Evolutionary conservation across 1,140 invertebrate genomes (phyloP).

Genomic region (Pseudoatta argentina): DNA sequence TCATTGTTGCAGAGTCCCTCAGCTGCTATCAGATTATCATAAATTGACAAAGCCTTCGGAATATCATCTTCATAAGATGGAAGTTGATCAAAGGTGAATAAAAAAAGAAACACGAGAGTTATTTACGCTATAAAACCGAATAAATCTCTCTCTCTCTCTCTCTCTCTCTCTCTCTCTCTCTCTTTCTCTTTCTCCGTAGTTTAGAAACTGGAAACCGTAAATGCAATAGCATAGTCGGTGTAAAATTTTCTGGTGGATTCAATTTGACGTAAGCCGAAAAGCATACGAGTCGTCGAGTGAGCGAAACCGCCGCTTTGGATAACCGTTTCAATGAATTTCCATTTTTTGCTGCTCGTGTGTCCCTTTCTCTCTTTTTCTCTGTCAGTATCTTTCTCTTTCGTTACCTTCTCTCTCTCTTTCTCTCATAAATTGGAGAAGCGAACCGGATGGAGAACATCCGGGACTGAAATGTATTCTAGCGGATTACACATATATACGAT

Average conservation of each 20-base stretch:
- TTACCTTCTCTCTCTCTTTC: background rate
- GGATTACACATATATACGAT: conserved; percentile 43
- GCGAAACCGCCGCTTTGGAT: conserved; percentile 30
- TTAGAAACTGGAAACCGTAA: background rate
- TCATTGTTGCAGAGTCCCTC: conserved; percentile 10
- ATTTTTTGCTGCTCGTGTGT: conserved; percentile 14
- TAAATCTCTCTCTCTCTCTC: background rate
- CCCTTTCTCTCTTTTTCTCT: background rate
- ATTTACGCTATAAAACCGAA: conserved; percentile 17
- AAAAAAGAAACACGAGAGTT: conserved; percentile 19
- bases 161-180: no score
- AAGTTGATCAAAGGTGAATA: conserved; percentile 33
- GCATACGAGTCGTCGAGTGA: conserved; percentile 41
- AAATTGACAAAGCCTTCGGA: conserved; percentile 27
- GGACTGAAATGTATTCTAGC: conserved; percentile 9
- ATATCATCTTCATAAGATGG: conserved; percentile 37
- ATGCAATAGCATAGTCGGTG: conserved; percentile 34
- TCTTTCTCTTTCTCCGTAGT: no score
- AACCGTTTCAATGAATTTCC: conserved; percentile 34
- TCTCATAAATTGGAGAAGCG: conserved; percentile 34
- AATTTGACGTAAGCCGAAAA: conserved; percentile 53
- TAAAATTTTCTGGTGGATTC: conserved; percentile 51
- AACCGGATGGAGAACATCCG: conserved; percentile 4
- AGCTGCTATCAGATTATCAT: conserved; percentile 48
- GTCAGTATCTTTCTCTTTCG: background rate